These are phyloP conservation scores for Pyralis farinalis DNA, from an alignment of 2,888 invertebrate species.

Conservation along the genomic window DNA sequence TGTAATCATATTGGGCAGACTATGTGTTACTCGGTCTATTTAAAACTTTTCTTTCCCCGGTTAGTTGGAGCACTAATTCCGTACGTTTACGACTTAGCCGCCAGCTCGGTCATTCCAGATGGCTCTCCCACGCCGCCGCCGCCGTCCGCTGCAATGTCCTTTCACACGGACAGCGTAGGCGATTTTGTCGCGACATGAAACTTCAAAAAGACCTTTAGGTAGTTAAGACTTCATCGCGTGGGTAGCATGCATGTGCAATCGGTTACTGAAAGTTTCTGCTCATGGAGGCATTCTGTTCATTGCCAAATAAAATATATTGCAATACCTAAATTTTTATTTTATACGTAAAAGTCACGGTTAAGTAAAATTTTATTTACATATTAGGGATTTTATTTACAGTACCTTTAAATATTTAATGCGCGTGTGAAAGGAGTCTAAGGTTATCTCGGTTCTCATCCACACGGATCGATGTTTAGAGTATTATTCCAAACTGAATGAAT, in stretches of 20 bases:
- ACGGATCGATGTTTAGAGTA: constrained; percentile 34
- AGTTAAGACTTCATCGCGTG: neutral
- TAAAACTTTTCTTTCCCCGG: constrained; percentile 65
- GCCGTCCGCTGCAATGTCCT: constrained; percentile 41
- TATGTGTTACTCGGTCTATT: constrained; percentile 27
- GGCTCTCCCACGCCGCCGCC: constrained; percentile 71
- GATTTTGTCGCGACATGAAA: constrained; percentile 6
- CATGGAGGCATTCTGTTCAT: neutral
- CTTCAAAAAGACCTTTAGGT: neutral
- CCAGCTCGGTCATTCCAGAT: constrained; percentile 62
- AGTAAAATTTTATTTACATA: too few species aligned
- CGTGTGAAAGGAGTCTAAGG: neutral
- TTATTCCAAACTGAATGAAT: constrained; percentile 37
- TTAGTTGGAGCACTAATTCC: constrained; percentile 66
- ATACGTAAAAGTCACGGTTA: too few species aligned
- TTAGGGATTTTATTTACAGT: neutral
- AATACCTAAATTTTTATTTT: too few species aligned
- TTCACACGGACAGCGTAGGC: constrained; percentile 35
- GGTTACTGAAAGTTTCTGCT: neutral
- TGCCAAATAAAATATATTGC: too few species aligned
- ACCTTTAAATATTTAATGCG: neutral
- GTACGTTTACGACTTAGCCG: constrained; percentile 66
- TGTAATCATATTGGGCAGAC: neutral
- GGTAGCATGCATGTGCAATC: neutral
- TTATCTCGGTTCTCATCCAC: constrained; percentile 24